Conservation (phyloP, 1,140 invertebrate species). For the Lamellibrachia luymesi region DNA sequence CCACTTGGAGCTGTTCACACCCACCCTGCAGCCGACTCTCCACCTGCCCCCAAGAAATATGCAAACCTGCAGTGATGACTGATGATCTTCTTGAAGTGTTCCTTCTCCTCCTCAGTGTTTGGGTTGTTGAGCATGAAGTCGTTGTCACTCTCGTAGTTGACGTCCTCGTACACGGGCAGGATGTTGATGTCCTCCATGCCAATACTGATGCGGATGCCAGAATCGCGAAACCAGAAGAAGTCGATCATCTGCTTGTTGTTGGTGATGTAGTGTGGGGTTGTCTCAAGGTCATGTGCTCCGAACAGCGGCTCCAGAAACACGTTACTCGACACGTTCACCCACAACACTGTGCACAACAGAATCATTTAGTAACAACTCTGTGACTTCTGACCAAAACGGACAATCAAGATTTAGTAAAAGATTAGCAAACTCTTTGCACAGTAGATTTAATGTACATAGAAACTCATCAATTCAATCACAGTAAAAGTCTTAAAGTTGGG, state of each 20-base stretch:
- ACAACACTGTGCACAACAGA: not conserved
- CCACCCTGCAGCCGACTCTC: not conserved
- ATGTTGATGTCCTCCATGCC: conserved; percentile 41
- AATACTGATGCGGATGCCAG: conserved; percentile 38
- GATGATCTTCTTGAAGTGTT: conserved; percentile 27
- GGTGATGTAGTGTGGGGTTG: conserved; percentile 11
- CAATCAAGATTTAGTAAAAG: not conserved
- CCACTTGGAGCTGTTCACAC: no score
- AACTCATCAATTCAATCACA: no score
- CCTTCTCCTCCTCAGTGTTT: conserved; percentile 27
- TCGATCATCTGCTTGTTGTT: conserved; percentile 43
- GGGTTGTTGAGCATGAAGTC: conserved; percentile 33
- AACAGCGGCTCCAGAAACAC: not conserved
- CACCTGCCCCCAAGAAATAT: not conserved
- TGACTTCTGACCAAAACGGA: not conserved
- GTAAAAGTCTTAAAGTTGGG: no score
- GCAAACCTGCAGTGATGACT: conserved; percentile 37
- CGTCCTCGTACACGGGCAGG: conserved; percentile 41
- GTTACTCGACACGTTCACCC: not conserved
- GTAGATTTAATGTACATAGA: no score
- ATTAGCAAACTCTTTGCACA: no score
- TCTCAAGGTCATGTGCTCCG: not conserved
- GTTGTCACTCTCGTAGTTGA: conserved; percentile 40
- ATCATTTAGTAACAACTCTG: not conserved
- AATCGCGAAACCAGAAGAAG: conserved; percentile 42